Percentiles rank a stretch among this genome's conserved stretches.
Conservation (phyloP, 2,888 invertebrate genomes). For the Dendrolimus pini region DNA sequence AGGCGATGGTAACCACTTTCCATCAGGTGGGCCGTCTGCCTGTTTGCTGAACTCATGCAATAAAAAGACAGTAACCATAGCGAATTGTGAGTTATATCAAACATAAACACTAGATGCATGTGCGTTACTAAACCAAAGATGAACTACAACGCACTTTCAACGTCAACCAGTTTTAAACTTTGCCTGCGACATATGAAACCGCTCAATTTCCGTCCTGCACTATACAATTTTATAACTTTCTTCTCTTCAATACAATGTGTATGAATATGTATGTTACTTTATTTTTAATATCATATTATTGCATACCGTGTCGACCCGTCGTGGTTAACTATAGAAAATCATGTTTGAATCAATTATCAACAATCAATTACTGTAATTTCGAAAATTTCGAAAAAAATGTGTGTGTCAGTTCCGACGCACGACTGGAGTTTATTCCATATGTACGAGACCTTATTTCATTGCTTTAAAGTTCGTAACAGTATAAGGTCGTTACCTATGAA, state of each 20-base stretch:
- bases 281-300: not conserved
- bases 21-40: not conserved
- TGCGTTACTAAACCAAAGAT: too few species aligned
- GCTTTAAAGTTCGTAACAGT: too few species aligned
- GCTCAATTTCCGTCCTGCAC: not conserved
- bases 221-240: not conserved
- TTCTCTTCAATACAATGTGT: not conserved
- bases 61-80: not conserved
- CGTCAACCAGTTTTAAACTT: not conserved
- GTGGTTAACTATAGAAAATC: not conserved
- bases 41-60: not conserved
- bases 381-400: too few species aligned
- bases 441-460: too few species aligned
- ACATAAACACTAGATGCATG: too few species aligned
- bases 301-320: not conserved
- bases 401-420: too few species aligned
- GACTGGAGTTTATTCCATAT: too few species aligned
- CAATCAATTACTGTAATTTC: too few species aligned
- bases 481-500: too few species aligned
- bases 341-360: too few species aligned
- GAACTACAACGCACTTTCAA: not conserved
- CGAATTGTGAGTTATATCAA: too few species aligned
- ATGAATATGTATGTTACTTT: not conserved
- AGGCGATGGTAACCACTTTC: not conserved
- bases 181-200: not conserved